Base-by-base conservation (phyloP, 2,113 vertebrate species). In the Heptranchias perlo region DNA sequence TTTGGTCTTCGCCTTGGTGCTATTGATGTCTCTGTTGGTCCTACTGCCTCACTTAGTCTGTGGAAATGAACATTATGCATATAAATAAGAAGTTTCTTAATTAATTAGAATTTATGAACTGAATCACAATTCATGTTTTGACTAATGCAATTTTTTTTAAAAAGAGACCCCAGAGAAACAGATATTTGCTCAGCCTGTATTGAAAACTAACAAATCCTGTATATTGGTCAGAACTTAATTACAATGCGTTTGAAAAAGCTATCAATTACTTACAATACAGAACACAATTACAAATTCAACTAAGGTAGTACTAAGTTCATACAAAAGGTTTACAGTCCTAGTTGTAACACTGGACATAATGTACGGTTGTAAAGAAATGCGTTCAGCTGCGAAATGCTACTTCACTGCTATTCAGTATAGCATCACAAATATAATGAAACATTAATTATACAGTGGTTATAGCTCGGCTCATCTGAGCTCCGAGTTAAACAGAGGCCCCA, bases 21-120 rank as follows among this genome's bases (percentile, higher is more conserved):
- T 96, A 99, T 99, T n/a, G 99, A 99, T 92, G 99, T 99, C 97
- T 99, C 99, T 35, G 99, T 99, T 96, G 99, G 99, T 82, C 99
- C 99, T 96, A 98, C 98, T 8, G 98, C 97, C 96, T 99, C 99
- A 11, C 98, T 99, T 97, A 99, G 99, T 97, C 99, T 99, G 97
- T 82, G 91, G 52, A 44, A 95, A 52, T 64, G 39, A 78, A 62
- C 21, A 61, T 47, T 84, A 16, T 67, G 95, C 39, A 96, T 52
- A 95, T 44, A 93, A 96, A 73, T 58, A 54, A 64, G 7, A 58
- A 64, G 13, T 3, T 54, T 54, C 16, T 62, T 96, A 89, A 64
- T 96, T 49, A 49, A 67, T 92, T 8, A 65, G 91, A 96, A 86
- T 25, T 39, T n/a, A 78, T 84, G 25, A 96, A 96, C 8, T 96